A percentile compares a stretch with the other conserved stretches of the same genome.
Evolutionary conservation across 92 coral and sea anemone species (phyloP).

Genomic region (Epizoanthus fatuus): DNA sequence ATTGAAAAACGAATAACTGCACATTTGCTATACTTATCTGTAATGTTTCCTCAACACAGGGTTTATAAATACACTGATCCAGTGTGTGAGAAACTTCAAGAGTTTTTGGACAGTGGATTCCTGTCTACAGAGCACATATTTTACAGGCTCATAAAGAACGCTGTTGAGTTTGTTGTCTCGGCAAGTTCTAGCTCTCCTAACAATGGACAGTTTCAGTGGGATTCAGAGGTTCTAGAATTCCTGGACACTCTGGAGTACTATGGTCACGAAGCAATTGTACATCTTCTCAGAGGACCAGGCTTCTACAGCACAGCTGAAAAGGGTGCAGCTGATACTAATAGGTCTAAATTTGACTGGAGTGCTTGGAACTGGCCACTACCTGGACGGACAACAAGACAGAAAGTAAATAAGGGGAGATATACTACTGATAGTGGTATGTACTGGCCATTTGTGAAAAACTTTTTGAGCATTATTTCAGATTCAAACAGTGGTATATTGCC

Average conservation of each 20-base stretch:
- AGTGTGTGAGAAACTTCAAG: slow-evolving; percentile 62
- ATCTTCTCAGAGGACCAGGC: slow-evolving; percentile 74
- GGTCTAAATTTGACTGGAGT: slow-evolving; percentile 57
- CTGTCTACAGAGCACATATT: slow-evolving; percentile 61
- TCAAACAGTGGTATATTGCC: slow-evolving; percentile 14
- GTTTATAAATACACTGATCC: slow-evolving; percentile 59
- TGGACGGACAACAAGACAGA: slow-evolving; percentile 66
- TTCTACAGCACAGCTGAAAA: slow-evolving; percentile 57
- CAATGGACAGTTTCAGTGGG: slow-evolving; percentile 62
- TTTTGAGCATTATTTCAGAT: slow-evolving; percentile 58
- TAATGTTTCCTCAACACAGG: slow-evolving; percentile 22
- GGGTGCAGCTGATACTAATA: slow-evolving; percentile 21
- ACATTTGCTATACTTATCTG: no score
- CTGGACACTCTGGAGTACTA: slow-evolving; percentile 61
- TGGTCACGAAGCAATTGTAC: slow-evolving; percentile 69
- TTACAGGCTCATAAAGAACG: slow-evolving; percentile 57
- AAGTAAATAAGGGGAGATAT: slow-evolving; percentile 69
- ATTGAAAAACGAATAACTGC: no score
- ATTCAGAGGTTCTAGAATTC: slow-evolving; percentile 65
- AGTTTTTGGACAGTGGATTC: slow-evolving; percentile 46
- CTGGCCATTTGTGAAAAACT: slow-evolving; percentile 62
- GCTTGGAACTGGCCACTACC: slow-evolving; percentile 77
- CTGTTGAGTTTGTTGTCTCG: slow-evolving; percentile 63
- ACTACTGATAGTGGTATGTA: slow-evolving; percentile 57
- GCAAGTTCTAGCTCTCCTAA: slow-evolving; percentile 34